A percentile compares a stretch with the other conserved stretches of the same genome.
Evolutionary conservation across 1,140 invertebrate genomes (phyloP).

Genomic region (Ips nitidus): DNA sequence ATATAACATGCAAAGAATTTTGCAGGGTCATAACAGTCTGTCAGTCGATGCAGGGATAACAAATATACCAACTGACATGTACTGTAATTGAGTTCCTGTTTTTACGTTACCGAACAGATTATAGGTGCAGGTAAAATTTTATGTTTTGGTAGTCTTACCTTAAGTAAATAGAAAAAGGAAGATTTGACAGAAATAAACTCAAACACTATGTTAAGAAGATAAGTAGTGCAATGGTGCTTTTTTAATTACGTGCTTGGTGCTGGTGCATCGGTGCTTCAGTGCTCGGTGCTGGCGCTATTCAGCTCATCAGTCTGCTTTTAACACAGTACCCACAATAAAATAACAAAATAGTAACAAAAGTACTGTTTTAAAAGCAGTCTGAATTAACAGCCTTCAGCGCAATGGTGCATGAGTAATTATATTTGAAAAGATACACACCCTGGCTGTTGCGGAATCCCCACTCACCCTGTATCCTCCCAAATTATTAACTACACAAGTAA

Average conservation of each 20-base stretch:
- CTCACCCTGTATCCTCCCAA: conserved; percentile 91
- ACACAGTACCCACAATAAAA: too few species aligned
- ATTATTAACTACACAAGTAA: conserved; percentile 88
- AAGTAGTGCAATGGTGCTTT: conserved; percentile 37
- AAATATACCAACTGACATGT: conserved; percentile 28
- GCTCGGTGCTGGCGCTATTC: conserved; percentile 22
- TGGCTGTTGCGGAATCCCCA: conserved; percentile 78
- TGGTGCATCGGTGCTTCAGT: conserved; percentile 36
- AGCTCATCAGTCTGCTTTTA: background rate
- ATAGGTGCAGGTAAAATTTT: conserved; percentile 5
- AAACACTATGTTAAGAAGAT: conserved; percentile 7
- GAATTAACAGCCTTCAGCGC: conserved; percentile 22
- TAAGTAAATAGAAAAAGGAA: conserved; percentile 11
- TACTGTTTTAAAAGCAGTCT: conserved; percentile 7
- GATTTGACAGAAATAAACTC: conserved; percentile 18
- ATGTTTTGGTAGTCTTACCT: background rate
- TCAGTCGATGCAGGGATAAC: conserved; percentile 28
- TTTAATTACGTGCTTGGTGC: conserved; percentile 39
- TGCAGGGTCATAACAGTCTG: conserved; percentile 26
- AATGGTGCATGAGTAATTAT: conserved; percentile 41
- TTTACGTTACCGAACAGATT: conserved; percentile 11
- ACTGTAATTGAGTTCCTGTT: conserved; percentile 20
- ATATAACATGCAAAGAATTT: conserved; percentile 28
- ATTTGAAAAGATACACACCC: conserved; percentile 66
- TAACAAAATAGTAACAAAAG: too few species aligned